Evolutionary conservation across 1,140 invertebrate genomes (phyloP).

Genomic region (Wiebesia pumilae): DNA sequence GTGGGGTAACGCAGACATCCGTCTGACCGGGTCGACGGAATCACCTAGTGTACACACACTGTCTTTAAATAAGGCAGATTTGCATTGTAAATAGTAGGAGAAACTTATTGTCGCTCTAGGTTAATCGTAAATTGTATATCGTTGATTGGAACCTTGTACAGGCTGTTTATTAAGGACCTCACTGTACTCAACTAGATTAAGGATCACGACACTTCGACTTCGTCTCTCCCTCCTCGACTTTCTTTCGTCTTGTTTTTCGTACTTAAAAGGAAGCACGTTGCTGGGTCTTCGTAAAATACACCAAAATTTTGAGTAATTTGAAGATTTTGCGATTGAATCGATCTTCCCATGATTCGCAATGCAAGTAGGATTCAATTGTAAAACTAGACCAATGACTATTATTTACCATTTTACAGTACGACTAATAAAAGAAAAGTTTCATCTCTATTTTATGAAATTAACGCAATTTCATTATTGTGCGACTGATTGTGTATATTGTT

Average conservation of each 20-base stretch:
- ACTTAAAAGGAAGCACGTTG: background rate
- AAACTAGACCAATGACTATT: constrained; percentile 71
- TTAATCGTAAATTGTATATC: constrained; percentile 42
- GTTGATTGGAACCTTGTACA: constrained; percentile 59
- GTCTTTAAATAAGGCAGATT: constrained; percentile 60
- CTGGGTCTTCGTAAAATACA: too few relatives aligned
- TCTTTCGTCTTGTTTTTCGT: constrained; percentile 2
- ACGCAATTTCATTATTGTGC: constrained; percentile 5
- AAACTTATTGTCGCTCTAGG: constrained; percentile 4
- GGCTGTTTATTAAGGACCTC: constrained; percentile 55
- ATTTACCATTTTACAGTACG: constrained; percentile 59
- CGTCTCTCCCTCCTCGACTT: background rate
- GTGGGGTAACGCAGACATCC: constrained; percentile 76
- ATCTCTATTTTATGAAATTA: constrained; percentile 32
- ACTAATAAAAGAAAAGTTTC: constrained; percentile 43
- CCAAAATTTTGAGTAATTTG: too few relatives aligned
- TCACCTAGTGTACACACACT: constrained; percentile 46
- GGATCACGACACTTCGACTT: background rate
- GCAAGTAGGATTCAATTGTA: background rate
- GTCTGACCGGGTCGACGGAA: constrained; percentile 73
- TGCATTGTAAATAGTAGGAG: constrained; percentile 55
- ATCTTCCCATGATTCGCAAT: background rate
- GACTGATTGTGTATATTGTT: constrained; percentile 26
- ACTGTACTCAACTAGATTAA: constrained; percentile 9
- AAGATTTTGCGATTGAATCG: too few relatives aligned